Evolutionary conservation across 2,113 vertebrate species (phyloP).

Genomic region (Phalacrocorax pelagicus): DNA sequence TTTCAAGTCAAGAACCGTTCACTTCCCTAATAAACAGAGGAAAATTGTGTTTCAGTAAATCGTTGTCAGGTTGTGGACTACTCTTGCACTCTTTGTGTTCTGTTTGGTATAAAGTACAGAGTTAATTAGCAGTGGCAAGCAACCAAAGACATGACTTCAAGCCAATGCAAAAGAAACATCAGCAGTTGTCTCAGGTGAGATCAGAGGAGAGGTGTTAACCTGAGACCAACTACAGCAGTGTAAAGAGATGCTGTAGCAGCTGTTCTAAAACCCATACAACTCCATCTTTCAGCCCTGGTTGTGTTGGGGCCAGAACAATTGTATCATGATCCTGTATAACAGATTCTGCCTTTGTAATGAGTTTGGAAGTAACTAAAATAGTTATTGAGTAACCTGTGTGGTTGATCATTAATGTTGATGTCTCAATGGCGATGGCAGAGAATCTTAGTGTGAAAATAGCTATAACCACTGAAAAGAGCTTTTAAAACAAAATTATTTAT

Average conservation of each 20-base stretch:
- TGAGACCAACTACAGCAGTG: slow-evolving; percentile 13
- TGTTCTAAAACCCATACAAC: neutral
- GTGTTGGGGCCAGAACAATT: neutral
- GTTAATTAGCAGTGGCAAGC: slow-evolving; percentile 28
- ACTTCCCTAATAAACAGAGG: neutral
- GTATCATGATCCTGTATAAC: neutral
- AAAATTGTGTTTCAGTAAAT: neutral
- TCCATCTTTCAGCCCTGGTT: neutral
- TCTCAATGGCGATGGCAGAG: neutral
- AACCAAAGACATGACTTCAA: neutral
- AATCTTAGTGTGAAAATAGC: neutral
- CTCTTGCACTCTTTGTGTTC: neutral
- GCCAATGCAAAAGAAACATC: slow-evolving; percentile 7
- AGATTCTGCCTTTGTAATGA: slow-evolving; percentile 10
- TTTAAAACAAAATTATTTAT: neutral
- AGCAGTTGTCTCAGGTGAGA: slow-evolving; percentile 43
- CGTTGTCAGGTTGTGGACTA: neutral
- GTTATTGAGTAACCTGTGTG: neutral
- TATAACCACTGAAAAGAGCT: neutral
- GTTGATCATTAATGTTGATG: neutral
- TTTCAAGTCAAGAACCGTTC: neutral
- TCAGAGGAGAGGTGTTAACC: slow-evolving; percentile 56
- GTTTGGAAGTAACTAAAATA: neutral
- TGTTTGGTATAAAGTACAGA: neutral
- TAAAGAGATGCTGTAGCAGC: slow-evolving; percentile 27